Conservation (phyloP, 1,140 invertebrate genomes). For the Thrips palmi region DNA sequence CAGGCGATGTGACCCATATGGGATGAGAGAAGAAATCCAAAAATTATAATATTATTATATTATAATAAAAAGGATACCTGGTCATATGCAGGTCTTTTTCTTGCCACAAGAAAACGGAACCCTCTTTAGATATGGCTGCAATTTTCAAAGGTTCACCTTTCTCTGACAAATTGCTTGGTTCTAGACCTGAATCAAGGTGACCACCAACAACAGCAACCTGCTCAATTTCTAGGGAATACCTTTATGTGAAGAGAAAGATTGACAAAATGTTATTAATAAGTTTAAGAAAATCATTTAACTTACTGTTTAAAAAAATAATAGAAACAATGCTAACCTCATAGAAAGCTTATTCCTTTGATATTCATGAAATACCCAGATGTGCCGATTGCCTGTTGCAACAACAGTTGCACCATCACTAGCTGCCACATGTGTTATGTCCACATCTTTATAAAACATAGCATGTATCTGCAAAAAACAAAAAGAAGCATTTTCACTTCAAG, state of each 20-base stretch:
- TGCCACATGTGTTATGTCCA: conserved; percentile 23
- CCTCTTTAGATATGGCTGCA: conserved; percentile 33
- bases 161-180: conserved; percentile 23
- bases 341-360: conserved; percentile 47
- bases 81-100: conserved; percentile 36
- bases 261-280: conserved; percentile 6
- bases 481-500: too few species aligned
- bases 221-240: conserved; percentile 26
- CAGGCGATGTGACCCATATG: background rate
- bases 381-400: conserved; percentile 38
- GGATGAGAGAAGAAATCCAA: background rate
- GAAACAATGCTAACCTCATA: conserved; percentile 29
- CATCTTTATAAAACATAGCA: conserved; percentile 7
- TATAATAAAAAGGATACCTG: conserved; percentile 14
- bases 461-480: conserved; percentile 9
- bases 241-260: conserved; percentile 13
- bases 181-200: conserved; percentile 26
- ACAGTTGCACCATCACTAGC: conserved; percentile 48
- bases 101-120: conserved; percentile 45
- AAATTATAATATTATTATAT: background rate
- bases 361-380: conserved; percentile 50
- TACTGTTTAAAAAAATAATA: background rate
- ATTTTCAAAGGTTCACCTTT: conserved; percentile 34
- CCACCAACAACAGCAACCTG: conserved; percentile 31
- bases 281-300: conserved; percentile 6